Percentiles rank a stretch among this genome's conserved stretches.
These are phyloP conservation scores for Atta cephalotes DNA, from an alignment of 1,140 invertebrate species.

Conservation along the genomic window DNA sequence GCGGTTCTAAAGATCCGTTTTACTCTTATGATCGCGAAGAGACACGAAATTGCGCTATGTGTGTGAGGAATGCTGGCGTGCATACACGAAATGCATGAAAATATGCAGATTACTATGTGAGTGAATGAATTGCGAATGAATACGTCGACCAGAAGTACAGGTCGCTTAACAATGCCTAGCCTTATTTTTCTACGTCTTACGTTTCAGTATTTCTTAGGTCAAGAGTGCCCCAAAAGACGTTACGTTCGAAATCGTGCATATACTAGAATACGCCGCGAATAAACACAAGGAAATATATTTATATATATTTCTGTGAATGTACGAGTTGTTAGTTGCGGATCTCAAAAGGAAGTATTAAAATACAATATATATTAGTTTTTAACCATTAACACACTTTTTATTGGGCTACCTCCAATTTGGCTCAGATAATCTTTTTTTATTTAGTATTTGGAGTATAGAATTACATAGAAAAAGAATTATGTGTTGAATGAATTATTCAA, in stretches of 20 bases:
- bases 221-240: conserved; percentile 52
- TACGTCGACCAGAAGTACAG: conserved; percentile 43
- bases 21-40: background rate
- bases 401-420: too few relatives aligned
- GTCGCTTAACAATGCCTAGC: conserved; percentile 79
- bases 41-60: background rate
- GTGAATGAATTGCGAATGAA: conserved; percentile 28
- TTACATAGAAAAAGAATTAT: too few relatives aligned
- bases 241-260: conserved; percentile 67
- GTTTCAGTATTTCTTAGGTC: conserved; percentile 82
- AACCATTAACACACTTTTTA: too few relatives aligned
- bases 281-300: conserved; percentile 56
- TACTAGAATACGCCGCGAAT: conserved; percentile 69
- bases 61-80: background rate
- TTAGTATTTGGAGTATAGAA: too few relatives aligned
- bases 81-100: background rate
- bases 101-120: conserved; percentile 17
- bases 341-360: background rate
- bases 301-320: conserved; percentile 58
- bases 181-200: conserved; percentile 85
- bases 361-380: background rate
- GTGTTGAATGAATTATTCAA: too few relatives aligned
- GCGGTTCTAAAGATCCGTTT: conserved; percentile 46
- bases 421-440: too few relatives aligned
- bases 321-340: conserved; percentile 67